phyloP scores from a whole-genome alignment of 2,113 vertebrate species.

The Noctilio leporinus region DNA sequence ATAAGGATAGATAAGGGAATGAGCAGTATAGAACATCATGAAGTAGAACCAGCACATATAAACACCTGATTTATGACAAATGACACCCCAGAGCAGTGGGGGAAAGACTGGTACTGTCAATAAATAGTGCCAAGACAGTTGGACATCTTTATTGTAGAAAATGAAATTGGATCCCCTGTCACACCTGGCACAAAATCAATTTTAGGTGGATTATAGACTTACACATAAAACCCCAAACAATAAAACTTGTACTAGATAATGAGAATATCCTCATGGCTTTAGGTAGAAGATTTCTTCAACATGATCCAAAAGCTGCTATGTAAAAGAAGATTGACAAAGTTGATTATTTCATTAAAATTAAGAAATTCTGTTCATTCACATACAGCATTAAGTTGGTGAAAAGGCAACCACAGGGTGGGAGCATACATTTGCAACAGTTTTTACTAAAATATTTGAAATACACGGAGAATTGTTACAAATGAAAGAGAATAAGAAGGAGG shows the following conservation, averaged over 20 bases:
- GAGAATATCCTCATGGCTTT: neutral
- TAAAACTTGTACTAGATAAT: neutral
- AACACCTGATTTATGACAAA: neutral
- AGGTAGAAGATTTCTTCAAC: neutral
- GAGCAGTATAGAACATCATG: neutral
- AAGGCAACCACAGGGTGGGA: neutral
- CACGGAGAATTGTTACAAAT: neutral
- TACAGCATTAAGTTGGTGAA: neutral
- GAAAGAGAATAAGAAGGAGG: neutral
- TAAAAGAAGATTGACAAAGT: neutral
- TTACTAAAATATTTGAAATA: neutral
- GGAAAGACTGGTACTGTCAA: neutral
- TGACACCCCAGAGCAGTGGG: neutral
- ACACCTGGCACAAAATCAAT: neutral
- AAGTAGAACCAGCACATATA: neutral
- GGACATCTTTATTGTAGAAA: neutral
- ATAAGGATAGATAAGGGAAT: neutral
- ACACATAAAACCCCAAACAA: neutral
- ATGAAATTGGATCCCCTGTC: neutral
- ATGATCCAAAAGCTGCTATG: neutral
- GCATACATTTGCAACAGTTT: neutral
- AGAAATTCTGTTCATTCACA: neutral
- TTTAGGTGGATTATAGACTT: neutral
- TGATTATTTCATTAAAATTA: neutral
- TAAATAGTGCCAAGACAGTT: neutral